Conservation (phyloP, 2,797 vertebrate genomes). For the Betta splendens region DNA sequence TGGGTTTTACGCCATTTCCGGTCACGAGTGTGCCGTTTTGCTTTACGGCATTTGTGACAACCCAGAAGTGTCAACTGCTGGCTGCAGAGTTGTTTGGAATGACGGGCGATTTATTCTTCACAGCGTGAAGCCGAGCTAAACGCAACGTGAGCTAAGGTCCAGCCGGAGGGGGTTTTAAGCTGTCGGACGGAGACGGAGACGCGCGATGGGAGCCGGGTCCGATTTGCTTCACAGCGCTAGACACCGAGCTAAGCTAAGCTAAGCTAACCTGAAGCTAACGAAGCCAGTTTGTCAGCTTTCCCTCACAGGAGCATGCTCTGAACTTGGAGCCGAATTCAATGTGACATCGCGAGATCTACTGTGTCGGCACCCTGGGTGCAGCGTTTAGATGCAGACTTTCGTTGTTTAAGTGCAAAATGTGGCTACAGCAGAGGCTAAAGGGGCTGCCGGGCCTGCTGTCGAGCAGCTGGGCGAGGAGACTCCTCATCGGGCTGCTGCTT, state of each 20-base stretch:
- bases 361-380: slow-evolving; percentile 13
- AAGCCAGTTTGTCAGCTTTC: slow-evolving; percentile 19
- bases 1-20: slow-evolving; percentile 68
- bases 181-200: not conserved
- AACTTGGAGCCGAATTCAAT: not conserved
- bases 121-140: not conserved
- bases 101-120: slow-evolving; percentile 8
- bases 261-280: slow-evolving; percentile 36
- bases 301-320: slow-evolving; percentile 11
- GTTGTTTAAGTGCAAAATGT: slow-evolving; percentile 74
- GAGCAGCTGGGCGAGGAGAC: slow-evolving; percentile 92
- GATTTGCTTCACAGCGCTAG: slow-evolving; percentile 32
- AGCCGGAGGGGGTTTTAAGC: not conserved
- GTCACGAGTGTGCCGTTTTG: slow-evolving; percentile 5
- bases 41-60: slow-evolving; percentile 66
- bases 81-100: slow-evolving; percentile 14
- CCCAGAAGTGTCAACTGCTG: slow-evolving; percentile 63
- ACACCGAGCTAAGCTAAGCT: slow-evolving; percentile 57
- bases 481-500: slow-evolving; percentile 84
- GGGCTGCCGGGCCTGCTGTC: slow-evolving; percentile 91
- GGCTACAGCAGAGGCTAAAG: slow-evolving; percentile 94
- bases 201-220: slow-evolving; percentile 39
- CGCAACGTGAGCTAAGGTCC: not conserved
- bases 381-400: slow-evolving; percentile 14
- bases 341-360: not conserved